Base-by-base conservation (phyloP, 2,797 vertebrate genomes). In the Ctenosaura bakeri region DNA sequence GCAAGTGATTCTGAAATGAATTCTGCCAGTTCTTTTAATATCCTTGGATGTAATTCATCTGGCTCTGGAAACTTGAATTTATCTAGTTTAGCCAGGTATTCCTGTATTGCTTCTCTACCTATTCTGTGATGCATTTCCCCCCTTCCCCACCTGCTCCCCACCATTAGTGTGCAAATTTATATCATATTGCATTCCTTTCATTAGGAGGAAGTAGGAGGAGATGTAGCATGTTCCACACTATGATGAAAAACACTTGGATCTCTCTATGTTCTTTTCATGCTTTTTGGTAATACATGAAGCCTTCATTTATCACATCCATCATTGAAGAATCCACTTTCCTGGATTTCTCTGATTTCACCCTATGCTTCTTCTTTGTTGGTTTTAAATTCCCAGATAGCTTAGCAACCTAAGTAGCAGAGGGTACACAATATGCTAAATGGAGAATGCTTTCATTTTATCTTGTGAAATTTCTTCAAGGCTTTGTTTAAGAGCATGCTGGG, bases 401-500 rank as follows among this genome's bases (percentile, higher is more conserved):
- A 69, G 42, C 62, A 69, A 20, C 3, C 18, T 80, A 80, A 35
- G 86, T 71, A 80, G 38, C 56, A 91, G 80, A 92, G 24, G 56
- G 84, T 16, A 54, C 54, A 56, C 1, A 88, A 24, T 73, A 88
- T 59, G 38, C 77, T 29, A 77, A n/a, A 88, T 91, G 52, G 22
- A 73, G 92, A 91, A 54, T 86, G 79, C 0, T 89, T 50, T 29
- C 22, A 4, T 81, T 93, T 74, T 88, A 14, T 77, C 80, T 12
- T 80, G 50, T 85, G 54, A 91, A 6, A 91, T 89, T 90, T 85
- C 35, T 91, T 73, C 66, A 62, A 91, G 14, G 32, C 18, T 89
- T 74, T 71, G 13, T 73, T 38, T 84, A 89, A 94, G 10, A 32
- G 50, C 88, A 18, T 7, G 35, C 13, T 85, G n/a, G 3, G 1